phyloP scores from a whole-genome alignment of 1,140 invertebrate genomes.

The Drosophila ercepeae region DNA sequence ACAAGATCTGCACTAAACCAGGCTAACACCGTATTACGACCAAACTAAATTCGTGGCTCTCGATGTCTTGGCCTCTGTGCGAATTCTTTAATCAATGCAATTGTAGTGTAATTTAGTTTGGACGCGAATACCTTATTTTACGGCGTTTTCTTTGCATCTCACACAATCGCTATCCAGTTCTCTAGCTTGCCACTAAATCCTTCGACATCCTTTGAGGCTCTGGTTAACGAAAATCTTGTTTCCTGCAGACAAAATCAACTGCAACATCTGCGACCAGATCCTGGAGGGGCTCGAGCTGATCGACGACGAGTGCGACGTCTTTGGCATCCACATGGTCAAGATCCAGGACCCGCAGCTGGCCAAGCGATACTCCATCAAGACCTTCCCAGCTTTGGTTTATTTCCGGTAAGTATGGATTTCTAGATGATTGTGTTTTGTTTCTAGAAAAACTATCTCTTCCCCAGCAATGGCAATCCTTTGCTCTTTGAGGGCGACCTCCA shows the following conservation, averaged over 20 bases:
- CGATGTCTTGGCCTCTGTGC: background rate
- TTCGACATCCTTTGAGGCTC: background rate
- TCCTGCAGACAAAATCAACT: constrained; percentile 93
- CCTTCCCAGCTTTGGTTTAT: constrained; percentile 96
- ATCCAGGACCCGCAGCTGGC: constrained; percentile 96
- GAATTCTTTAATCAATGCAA: constrained; percentile 14
- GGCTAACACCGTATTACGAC: constrained; percentile 70
- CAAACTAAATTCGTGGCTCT: constrained; percentile 64
- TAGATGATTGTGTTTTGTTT: too few species aligned
- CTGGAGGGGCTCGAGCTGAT: constrained; percentile 95
- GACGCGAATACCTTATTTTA: constrained; percentile 83
- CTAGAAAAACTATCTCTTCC: background rate
- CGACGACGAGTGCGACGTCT: constrained; percentile 96
- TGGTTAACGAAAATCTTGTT: background rate
- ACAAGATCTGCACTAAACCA: constrained; percentile 52
- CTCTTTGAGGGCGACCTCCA: constrained; percentile 96
- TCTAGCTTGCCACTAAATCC: constrained; percentile 27
- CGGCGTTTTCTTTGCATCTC: constrained; percentile 72
- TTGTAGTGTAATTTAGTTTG: constrained; percentile 75
- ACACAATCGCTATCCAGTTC: constrained; percentile 44
- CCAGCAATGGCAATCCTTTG: constrained; percentile 94
- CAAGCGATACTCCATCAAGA: constrained; percentile 97
- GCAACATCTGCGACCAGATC: constrained; percentile 96
- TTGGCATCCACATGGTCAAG: constrained; percentile 97
- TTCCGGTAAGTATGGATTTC: constrained; percentile 85